Conservation (phyloP, 2,888 invertebrate genomes). For the Dione vanillae region DNA sequence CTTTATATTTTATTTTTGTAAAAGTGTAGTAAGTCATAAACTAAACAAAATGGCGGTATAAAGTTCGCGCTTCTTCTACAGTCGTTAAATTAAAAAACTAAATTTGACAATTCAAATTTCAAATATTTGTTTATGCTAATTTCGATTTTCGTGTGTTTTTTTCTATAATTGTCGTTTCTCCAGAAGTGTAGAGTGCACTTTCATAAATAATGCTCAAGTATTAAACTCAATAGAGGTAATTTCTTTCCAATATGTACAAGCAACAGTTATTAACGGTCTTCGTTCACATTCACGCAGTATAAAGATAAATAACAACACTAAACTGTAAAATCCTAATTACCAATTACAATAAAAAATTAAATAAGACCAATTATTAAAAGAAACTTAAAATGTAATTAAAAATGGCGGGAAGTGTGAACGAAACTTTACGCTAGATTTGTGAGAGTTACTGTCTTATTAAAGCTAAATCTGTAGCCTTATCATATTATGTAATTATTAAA, state of each 20-base stretch:
- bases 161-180: not conserved
- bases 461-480: slow-evolving; percentile 78
- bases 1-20: not conserved
- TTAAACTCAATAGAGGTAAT: slow-evolving; percentile 24
- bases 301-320: not conserved
- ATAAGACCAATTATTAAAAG: not conserved
- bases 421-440: slow-evolving; percentile 62
- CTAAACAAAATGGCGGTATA: not conserved
- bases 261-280: slow-evolving; percentile 25
- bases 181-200: not conserved
- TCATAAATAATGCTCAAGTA: slow-evolving; percentile 36
- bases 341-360: not conserved
- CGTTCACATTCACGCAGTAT: slow-evolving; percentile 32
- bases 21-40: not conserved
- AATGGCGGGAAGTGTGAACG: slow-evolving; percentile 48
- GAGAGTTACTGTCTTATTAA: slow-evolving; percentile 62
- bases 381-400: not conserved
- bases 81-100: not conserved
- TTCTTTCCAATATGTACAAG: slow-evolving; percentile 34
- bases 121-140: not conserved
- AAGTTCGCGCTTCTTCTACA: not conserved
- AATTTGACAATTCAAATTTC: not conserved
- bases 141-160: too few relatives aligned
- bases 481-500: slow-evolving; percentile 72
- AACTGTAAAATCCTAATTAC: too few relatives aligned